These are phyloP conservation scores for Bos indicus DNA, from an alignment of 2,113 vertebrate genomes.

Conservation along the genomic window DNA sequence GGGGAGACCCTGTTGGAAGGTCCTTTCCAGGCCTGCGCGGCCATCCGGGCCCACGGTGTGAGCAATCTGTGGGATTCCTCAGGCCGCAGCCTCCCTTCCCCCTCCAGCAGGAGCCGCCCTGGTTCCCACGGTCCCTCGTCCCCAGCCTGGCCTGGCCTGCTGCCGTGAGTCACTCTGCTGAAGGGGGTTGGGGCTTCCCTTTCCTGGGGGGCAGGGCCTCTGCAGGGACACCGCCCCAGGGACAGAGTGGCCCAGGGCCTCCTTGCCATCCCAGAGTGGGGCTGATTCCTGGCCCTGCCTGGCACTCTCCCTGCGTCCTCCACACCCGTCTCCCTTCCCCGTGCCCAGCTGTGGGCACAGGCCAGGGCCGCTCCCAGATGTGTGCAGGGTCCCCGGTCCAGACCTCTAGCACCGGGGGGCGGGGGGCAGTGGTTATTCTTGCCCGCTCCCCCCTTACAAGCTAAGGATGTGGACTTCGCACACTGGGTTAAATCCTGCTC, in stretches of 20 bases:
- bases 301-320: background rate
- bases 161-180: conserved; percentile 47
- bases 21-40: background rate
- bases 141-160: background rate
- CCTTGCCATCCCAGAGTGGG: background rate
- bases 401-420: background rate
- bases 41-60: background rate
- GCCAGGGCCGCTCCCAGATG: background rate
- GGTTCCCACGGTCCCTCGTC: conserved; percentile 49
- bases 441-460: background rate
- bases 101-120: conserved; percentile 24
- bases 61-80: background rate
- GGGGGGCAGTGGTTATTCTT: background rate
- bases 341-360: background rate
- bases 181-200: background rate
- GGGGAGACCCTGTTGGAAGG: background rate
- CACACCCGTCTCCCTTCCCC: background rate
- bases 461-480: background rate
- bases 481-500: fast-evolving
- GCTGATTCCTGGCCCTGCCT: background rate
- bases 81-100: background rate
- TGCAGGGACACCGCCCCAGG: background rate
- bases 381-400: background rate
- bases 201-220: background rate
- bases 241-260: background rate